Evolutionary conservation across 2,888 invertebrate genomes (phyloP).

Genomic region (Chalcosyrphus nemorum): DNA sequence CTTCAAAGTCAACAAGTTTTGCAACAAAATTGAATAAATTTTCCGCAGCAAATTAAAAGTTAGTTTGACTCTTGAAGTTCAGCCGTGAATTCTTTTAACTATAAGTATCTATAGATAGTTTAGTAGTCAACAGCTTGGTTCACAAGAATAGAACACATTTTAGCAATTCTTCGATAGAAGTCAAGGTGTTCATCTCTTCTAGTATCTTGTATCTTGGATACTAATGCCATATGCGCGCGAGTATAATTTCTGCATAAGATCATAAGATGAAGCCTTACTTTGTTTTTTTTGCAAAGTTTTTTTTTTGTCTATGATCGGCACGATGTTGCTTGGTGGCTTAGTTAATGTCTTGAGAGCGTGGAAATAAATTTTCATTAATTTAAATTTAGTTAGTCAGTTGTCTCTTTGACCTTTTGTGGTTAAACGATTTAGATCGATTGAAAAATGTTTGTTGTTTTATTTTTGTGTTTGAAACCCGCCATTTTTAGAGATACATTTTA

Average conservation of each 20-base stretch:
- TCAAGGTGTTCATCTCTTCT: constrained; percentile 71
- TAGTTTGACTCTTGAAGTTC: constrained; percentile 53
- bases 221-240: neutral
- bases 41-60: constrained; percentile 28
- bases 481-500: neutral
- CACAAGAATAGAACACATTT: constrained; percentile 59
- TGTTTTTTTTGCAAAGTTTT: neutral
- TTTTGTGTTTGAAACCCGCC: neutral
- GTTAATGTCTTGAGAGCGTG: neutral
- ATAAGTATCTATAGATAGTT: constrained; percentile 1
- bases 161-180: constrained; percentile 60
- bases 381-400: neutral
- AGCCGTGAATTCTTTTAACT: constrained; percentile 31
- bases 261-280: neutral
- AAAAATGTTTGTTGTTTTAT: neutral
- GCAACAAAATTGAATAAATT: constrained; percentile 50
- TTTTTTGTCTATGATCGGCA: neutral
- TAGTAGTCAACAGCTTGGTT: constrained; percentile 2
- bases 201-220: constrained; percentile 9
- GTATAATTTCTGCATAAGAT: neutral
- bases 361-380: constrained; percentile 11
- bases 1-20: constrained; percentile 67
- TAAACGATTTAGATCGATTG: neutral
- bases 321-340: neutral
- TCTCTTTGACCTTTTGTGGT: neutral